Evolutionary conservation across 2,888 invertebrate genomes (phyloP).

Genomic region (Chalcosyrphus nemorum): DNA sequence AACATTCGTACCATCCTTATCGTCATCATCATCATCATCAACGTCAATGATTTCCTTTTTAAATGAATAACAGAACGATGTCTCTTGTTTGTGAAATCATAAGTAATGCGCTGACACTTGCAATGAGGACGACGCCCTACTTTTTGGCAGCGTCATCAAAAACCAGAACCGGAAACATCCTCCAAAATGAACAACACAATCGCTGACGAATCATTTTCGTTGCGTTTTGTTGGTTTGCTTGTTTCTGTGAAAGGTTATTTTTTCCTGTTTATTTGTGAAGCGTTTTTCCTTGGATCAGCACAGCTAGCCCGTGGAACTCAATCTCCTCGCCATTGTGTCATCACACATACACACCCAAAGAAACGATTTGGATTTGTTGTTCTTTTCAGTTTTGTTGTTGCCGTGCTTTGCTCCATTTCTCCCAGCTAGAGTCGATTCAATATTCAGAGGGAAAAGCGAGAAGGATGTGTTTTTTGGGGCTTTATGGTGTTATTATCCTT

Average conservation of each 20-base stretch:
- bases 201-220: constrained; percentile 61
- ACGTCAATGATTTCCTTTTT: background rate
- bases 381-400: constrained; percentile 17
- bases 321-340: constrained; percentile 29
- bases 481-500: constrained; percentile 57
- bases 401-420: constrained; percentile 20
- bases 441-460: background rate
- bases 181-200: constrained; percentile 63
- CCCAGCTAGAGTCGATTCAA: constrained; percentile 21
- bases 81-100: constrained; percentile 19
- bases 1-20: constrained; percentile 8
- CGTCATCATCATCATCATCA: constrained; percentile 14
- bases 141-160: constrained; percentile 64
- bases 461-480: constrained; percentile 50
- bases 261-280: constrained; percentile 55
- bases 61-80: background rate
- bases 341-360: constrained; percentile 1
- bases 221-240: constrained; percentile 20
- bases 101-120: constrained; percentile 53
- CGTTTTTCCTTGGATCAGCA: constrained; percentile 55
- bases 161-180: constrained; percentile 53
- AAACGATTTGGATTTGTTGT: constrained; percentile 15
- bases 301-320: constrained; percentile 35
- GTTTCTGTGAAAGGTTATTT: constrained; percentile 38
- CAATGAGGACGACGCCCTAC: constrained; percentile 29